Base-by-base conservation (phyloP, 2,797 vertebrate species). In the Vultur gryphus region DNA sequence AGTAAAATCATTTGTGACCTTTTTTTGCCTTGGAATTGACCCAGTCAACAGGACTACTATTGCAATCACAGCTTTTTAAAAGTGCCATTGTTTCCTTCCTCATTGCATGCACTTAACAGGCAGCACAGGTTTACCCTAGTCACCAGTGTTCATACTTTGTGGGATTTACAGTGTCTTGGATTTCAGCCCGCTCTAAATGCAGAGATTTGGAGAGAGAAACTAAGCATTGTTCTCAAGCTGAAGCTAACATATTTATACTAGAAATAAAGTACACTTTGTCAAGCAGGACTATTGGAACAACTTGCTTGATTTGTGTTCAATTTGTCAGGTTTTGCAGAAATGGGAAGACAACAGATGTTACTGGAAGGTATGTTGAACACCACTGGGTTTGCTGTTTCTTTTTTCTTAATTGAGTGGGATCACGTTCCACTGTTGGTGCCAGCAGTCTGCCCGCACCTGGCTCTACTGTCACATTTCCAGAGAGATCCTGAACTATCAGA, bases 401-500 rank as follows among this genome's bases (percentile, higher is more conserved):
- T 64, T 62, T 46, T 33, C 72, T 58, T 62, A 55, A 31, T 12
- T 67, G 24, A 69, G 41, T 24, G 2, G 0, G 61, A 75, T 58
- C n/a, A 64, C 2, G 0, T 84, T 69, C n/a, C 15, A 13, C 31
- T 2, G 0, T 6, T 48, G 67, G 49, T 43, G 44, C 55, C 51
- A 54, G 28, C 44, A 43, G 23, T 31, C 72, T 64, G 44, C 9
- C 9, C 3, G 1, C 17, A 37, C 13, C 39, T 37, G 54, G 8
- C 19, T 73, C 61, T 35, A 62, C 24, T 1, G 0, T 35, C 67
- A 8, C 24, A 23, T 48, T 84, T 75, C 26, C 13, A 5, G 39
- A 64, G 31, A 62, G 23, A 57, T 33, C 26, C 61, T 78, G 33
- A 78, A 57, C 16, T 14, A 33, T 16, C 37, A 67, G 52, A n/a